Evolutionary conservation across 2,888 invertebrate species (phyloP).

Genomic region (Rhabditoides inermis): DNA sequence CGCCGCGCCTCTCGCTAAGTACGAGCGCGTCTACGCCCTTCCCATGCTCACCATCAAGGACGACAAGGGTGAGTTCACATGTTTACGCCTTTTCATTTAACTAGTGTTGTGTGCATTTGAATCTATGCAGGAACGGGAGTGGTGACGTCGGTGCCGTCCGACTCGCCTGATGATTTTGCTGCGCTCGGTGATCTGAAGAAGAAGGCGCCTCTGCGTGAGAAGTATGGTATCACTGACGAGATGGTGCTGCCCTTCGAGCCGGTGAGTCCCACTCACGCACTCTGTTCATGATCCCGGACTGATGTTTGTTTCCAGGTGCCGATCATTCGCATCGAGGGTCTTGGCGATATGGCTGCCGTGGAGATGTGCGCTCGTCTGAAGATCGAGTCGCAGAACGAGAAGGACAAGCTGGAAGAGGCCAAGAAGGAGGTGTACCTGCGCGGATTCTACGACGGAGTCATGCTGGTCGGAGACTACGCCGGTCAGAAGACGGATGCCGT

Average conservation of each 20-base stretch:
- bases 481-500: conserved; percentile 88
- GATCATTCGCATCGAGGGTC: conserved; percentile 80
- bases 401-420: conserved; percentile 79
- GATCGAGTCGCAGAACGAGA: conserved; percentile 83
- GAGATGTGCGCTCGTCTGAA: conserved; percentile 77
- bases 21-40: conserved; percentile 76
- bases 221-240: conserved; percentile 76
- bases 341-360: conserved; percentile 62
- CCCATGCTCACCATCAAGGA: conserved; percentile 97
- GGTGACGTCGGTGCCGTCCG: conserved; percentile 94
- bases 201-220: conserved; percentile 69
- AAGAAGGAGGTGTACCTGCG: conserved; percentile 91
- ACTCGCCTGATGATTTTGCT: conserved; percentile 96
- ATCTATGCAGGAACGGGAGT: conserved; percentile 72
- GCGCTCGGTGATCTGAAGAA: conserved; percentile 88
- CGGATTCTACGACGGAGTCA: conserved; percentile 74
- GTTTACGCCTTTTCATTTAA: neutral
- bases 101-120: neutral
- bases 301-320: conserved; percentile 60
- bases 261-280: conserved; percentile 54
- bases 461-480: conserved; percentile 77
- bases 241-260: conserved; percentile 69
- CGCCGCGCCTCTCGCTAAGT: conserved; percentile 74
- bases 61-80: conserved; percentile 66
- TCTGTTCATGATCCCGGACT: neutral